A percentile compares a stretch with the other conserved stretches of the same genome.
Evolutionary conservation across 2,888 invertebrate genomes (phyloP).

Genomic region (Stramonita haemastoma): DNA sequence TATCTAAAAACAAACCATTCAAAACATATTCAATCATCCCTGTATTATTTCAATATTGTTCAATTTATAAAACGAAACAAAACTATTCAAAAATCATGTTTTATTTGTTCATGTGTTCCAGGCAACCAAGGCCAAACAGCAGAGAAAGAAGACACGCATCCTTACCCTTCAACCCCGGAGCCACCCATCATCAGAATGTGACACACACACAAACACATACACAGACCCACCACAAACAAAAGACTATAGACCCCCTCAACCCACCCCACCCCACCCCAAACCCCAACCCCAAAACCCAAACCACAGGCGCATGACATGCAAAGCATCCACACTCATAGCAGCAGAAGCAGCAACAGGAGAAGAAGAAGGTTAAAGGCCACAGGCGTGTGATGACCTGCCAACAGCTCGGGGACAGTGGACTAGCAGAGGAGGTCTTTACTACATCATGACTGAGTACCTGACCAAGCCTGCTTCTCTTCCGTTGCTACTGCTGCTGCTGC

Average conservation of each 20-base stretch:
- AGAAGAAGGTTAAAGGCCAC: background rate
- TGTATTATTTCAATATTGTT: too few species aligned
- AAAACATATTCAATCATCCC: too few species aligned
- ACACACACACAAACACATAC: background rate
- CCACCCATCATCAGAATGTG: background rate
- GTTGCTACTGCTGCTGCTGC: conserved; percentile 16
- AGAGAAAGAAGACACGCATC: background rate
- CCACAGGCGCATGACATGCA: conserved; percentile 9
- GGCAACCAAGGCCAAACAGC: too few species aligned
- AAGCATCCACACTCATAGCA: background rate
- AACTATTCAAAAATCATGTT: too few species aligned
- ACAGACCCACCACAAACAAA: too few species aligned
- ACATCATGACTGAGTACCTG: background rate
- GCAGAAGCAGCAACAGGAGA: too few species aligned
- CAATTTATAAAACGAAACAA: too few species aligned
- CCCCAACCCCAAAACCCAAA: too few species aligned
- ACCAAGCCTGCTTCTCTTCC: conserved; percentile 6
- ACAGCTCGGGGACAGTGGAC: background rate
- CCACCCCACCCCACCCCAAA: too few species aligned
- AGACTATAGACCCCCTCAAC: too few species aligned
- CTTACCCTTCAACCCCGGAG: background rate
- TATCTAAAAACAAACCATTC: too few species aligned
- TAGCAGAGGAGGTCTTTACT: background rate
- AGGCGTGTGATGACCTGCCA: background rate
- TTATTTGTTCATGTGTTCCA: background rate